Percentiles rank a stretch among this genome's conserved stretches.
These are phyloP conservation scores for Flabesymbios commensalis DNA, from an alignment of 2,888 invertebrate species.

Conservation along the genomic window DNA sequence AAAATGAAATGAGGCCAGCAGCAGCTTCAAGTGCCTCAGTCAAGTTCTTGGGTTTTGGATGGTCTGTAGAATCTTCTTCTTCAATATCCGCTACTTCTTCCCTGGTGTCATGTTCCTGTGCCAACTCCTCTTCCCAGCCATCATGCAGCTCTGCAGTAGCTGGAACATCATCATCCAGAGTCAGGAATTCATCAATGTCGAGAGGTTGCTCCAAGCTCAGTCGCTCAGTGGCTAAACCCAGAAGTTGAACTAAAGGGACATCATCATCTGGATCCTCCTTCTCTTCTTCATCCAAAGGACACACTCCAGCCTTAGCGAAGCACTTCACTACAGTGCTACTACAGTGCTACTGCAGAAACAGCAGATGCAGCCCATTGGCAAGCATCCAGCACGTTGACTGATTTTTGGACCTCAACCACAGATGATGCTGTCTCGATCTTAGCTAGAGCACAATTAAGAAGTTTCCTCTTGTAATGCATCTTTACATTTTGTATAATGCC, in stretches of 20 bases:
- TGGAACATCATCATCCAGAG: too few relatives aligned
- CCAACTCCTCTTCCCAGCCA: too few relatives aligned
- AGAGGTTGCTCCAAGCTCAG: too few relatives aligned
- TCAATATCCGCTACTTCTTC: too few relatives aligned
- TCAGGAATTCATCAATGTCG: too few relatives aligned
- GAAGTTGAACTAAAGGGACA: neutral
- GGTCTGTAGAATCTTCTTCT: too few relatives aligned
- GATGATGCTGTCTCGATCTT: neutral
- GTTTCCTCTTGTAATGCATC: neutral
- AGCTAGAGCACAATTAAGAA: neutral
- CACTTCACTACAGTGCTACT: neutral
- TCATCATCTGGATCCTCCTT: neutral
- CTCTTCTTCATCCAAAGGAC: neutral
- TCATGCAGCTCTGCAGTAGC: too few relatives aligned
- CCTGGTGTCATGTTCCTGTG: too few relatives aligned
- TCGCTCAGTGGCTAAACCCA: too few relatives aligned
- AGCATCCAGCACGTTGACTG: neutral
- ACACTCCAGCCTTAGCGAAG: neutral
- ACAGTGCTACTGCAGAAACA: neutral
- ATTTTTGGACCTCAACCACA: neutral
- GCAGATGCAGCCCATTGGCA: neutral
- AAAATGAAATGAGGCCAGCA: too few relatives aligned
- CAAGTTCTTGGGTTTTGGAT: too few relatives aligned
- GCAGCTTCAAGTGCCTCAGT: too few relatives aligned
- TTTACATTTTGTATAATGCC: neutral